phyloP scores from a whole-genome alignment of 2,113 vertebrate genomes.

The Cacatua alba region DNA sequence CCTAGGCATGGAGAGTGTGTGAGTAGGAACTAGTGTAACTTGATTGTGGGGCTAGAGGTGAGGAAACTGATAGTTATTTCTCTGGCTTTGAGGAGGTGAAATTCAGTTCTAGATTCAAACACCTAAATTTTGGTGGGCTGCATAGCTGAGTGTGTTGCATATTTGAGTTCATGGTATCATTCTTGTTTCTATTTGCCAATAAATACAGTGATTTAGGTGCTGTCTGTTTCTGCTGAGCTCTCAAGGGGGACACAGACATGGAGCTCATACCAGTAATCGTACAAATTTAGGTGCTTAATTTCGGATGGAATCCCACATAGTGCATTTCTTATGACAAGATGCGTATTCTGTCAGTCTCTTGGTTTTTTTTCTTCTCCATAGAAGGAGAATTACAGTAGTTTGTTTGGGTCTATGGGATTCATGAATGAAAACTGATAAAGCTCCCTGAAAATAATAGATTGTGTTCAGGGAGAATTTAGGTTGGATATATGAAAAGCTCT shows the following conservation, averaged over 20 bases:
- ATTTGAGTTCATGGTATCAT: accelerated
- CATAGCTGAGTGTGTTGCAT: not conserved
- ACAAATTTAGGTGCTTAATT: not conserved
- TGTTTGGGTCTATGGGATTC: not conserved
- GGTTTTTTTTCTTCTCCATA: not conserved
- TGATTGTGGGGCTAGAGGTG: not conserved
- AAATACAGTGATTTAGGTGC: not conserved
- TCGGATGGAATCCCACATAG: not conserved
- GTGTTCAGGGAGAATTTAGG: not conserved
- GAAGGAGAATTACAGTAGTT: not conserved
- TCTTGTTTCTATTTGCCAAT: not conserved
- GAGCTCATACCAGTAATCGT: not conserved
- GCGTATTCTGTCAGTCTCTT: not conserved
- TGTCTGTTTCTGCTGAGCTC: not conserved
- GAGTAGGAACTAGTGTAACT: not conserved
- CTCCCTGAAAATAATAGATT: not conserved
- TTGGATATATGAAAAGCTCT: not conserved
- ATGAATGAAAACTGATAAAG: not conserved
- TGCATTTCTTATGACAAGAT: not conserved
- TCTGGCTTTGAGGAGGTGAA: not conserved
- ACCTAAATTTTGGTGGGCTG: not conserved
- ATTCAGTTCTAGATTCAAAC: not conserved
- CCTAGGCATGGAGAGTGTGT: not conserved
- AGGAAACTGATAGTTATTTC: not conserved
- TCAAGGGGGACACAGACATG: not conserved